Evolutionary conservation across 1,140 invertebrate genomes (phyloP).

Genomic region (Cydia splendana): DNA sequence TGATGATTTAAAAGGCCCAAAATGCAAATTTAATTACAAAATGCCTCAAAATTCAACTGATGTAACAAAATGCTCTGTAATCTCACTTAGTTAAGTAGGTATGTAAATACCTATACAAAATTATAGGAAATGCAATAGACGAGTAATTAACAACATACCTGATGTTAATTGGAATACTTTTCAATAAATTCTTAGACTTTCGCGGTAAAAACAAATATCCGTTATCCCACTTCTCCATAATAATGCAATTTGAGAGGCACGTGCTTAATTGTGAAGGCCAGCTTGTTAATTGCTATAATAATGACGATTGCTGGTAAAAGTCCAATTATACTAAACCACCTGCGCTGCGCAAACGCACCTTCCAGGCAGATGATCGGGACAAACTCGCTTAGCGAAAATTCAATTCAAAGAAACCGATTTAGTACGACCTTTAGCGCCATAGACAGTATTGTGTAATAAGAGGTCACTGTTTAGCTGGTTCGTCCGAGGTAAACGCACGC

Average conservation of each 20-base stretch:
- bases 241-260: constrained; percentile 1
- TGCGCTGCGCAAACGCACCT: constrained; percentile 34
- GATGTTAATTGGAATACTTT: neutral
- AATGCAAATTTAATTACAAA: no score
- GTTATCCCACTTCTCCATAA: constrained; percentile 3
- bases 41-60: no score
- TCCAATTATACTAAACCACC: constrained; percentile 26
- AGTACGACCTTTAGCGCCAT: neutral
- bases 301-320: constrained; percentile 41
- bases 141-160: neutral
- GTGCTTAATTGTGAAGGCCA: neutral
- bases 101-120: no score
- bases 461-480: neutral
- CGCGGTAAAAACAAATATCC: constrained; percentile 1
- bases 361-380: constrained; percentile 40
- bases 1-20: no score
- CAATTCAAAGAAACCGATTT: no score
- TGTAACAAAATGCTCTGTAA: no score
- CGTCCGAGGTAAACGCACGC: neutral
- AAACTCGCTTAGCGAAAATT: neutral
- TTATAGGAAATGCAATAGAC: neutral
- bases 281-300: constrained; percentile 12
- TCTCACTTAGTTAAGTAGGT: no score
- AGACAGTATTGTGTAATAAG: neutral
- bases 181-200: neutral